These are phyloP conservation scores for Psittacula cyanocephala DNA, from an alignment of 2,113 vertebrate species.

Conservation along the genomic window DNA sequence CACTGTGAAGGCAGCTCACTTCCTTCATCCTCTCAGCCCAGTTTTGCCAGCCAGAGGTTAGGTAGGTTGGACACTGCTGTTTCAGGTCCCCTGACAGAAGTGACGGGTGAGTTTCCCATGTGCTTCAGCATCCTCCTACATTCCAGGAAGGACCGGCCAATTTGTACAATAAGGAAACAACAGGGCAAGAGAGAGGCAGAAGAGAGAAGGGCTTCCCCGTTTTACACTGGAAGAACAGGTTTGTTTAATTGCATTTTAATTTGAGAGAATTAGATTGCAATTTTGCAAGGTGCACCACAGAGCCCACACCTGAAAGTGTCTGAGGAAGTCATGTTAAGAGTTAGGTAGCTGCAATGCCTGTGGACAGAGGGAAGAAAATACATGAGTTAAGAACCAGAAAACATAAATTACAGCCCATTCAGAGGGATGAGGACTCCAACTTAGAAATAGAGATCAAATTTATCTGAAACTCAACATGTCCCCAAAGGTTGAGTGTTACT, in stretches of 20 bases:
- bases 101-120: background rate
- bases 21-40: background rate
- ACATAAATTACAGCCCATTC: background rate
- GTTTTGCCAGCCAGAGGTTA: background rate
- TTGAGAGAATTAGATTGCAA: background rate
- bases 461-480: background rate
- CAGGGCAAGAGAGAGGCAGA: background rate
- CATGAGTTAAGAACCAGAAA: background rate
- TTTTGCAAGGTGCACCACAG: background rate
- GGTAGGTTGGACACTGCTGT: rapidly evolving
- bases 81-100: background rate
- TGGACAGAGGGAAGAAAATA: background rate
- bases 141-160: background rate
- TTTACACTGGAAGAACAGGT: conserved; percentile 24
- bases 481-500: background rate
- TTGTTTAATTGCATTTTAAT: conserved; percentile 34
- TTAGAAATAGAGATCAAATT: background rate
- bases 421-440: background rate
- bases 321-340: background rate
- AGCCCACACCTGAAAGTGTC: background rate
- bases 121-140: background rate
- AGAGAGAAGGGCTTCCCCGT: background rate
- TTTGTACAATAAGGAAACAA: background rate
- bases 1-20: background rate
- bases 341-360: background rate